A percentile compares a stretch with the other conserved stretches of the same genome.
phyloP scores from a whole-genome alignment of 2,888 invertebrate genomes.

The Cephus rjabovi region DNA sequence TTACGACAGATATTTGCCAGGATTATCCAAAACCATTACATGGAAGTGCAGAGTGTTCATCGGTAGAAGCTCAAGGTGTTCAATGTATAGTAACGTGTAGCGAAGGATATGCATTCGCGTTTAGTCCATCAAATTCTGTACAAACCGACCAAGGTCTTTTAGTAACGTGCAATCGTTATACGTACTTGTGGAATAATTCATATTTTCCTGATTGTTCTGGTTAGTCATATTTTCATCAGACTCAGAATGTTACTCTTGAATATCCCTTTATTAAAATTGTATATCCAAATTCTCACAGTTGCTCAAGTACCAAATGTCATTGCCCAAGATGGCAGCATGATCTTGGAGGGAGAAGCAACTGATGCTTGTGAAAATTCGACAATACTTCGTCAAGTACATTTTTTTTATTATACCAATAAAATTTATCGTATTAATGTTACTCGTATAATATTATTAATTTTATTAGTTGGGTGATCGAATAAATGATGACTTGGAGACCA shows the following conservation, averaged over 20 bases:
- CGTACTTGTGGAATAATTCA: slow-evolving; percentile 38
- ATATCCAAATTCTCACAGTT: slow-evolving; percentile 52
- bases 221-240: slow-evolving; percentile 37
- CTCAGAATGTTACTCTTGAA: neutral
- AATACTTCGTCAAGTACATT: slow-evolving; percentile 60
- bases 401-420: slow-evolving; percentile 3
- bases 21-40: slow-evolving; percentile 67
- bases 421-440: slow-evolving; percentile 6
- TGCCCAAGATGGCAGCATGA: slow-evolving; percentile 67
- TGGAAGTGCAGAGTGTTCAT: slow-evolving; percentile 68
- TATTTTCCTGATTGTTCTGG: slow-evolving; percentile 71
- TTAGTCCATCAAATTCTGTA: slow-evolving; percentile 49
- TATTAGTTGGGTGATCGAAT: slow-evolving; percentile 55
- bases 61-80: slow-evolving; percentile 59
- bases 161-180: slow-evolving; percentile 49
- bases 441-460: neutral
- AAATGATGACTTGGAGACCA: slow-evolving; percentile 45
- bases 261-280: slow-evolving; percentile 9
- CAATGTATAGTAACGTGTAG: slow-evolving; percentile 72
- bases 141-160: slow-evolving; percentile 43
- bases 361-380: slow-evolving; percentile 65
- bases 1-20: slow-evolving; percentile 62
- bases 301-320: slow-evolving; percentile 68
- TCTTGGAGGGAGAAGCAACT: slow-evolving; percentile 61
- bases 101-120: slow-evolving; percentile 73